Evolutionary conservation across 2,113 vertebrate species (phyloP).

Genomic region (Herpailurus yagouaroundi): DNA sequence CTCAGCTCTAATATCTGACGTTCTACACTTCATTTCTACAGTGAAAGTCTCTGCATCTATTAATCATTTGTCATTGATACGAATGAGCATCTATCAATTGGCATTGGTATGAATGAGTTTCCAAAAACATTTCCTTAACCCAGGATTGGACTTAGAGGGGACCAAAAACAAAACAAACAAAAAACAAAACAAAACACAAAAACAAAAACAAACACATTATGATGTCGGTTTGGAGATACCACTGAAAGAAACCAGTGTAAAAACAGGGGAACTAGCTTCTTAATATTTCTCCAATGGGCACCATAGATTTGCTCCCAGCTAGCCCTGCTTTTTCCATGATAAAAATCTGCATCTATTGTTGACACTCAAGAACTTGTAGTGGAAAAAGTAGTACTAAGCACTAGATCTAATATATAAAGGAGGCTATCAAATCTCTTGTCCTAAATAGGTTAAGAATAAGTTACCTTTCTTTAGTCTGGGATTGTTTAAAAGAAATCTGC

Average conservation of each 20-base stretch:
- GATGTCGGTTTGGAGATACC: not conserved
- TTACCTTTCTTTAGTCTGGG: not conserved
- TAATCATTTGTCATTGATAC: not conserved
- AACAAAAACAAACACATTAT: not conserved
- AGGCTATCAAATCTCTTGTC: not conserved
- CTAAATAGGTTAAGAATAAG: conserved; percentile 23
- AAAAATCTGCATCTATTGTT: not conserved
- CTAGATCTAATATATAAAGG: not conserved
- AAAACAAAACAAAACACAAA: not conserved
- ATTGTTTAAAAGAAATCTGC: conserved; percentile 37
- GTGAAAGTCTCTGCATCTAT: not conserved
- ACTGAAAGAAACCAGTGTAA: not conserved
- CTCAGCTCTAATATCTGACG: not conserved
- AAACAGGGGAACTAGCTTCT: not conserved
- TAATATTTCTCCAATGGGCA: not conserved
- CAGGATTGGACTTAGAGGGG: not conserved
- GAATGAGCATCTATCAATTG: not conserved
- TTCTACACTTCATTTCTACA: not conserved
- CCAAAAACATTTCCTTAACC: not conserved
- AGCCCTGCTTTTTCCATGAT: not conserved
- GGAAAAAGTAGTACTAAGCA: not conserved
- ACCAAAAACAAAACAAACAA: not conserved
- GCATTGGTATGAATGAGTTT: not conserved
- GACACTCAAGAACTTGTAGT: not conserved
- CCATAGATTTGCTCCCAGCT: not conserved